Evolutionary conservation across 2,888 invertebrate species (phyloP), one percentile per base, ranked within the genome.

Genomic region (Panopea generosa): DNA sequence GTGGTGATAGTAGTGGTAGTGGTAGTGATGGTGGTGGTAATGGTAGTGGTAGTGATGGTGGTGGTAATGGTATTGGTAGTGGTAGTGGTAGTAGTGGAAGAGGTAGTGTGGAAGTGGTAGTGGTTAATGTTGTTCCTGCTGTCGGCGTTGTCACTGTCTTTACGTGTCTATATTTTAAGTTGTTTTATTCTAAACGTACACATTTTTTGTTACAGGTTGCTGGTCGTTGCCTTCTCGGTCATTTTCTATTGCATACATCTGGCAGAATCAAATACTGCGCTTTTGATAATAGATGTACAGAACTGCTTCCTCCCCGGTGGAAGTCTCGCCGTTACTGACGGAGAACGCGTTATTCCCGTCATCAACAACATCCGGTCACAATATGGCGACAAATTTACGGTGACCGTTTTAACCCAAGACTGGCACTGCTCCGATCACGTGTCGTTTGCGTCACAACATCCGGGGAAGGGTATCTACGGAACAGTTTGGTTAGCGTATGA

Each of bases 401-500:
- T 88, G 80, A 86, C 88, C 7, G 87, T 88, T 9, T 60, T 89
- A 11, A 84, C 88, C 6, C 86, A 89, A 75, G 90, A 91, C 65
- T 91, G 89, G 89, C 91, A 91, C 63, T 89, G 87, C 65, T 33
- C 49, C 2, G 81, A 89, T 71, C 90, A 90, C 77, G 87, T 91
- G 50, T 91, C 91, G 2, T 91, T 91, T 72, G 88, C 89, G 4
- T 86, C 88, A 22, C 83, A 86, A 53, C 88, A 90, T 69, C 45
- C 57, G 1, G 82, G 77, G 0, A 45, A 69, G 0, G 14, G 43
- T 0, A 52, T 68, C 1, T 75, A 55, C 47, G 63, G 81, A 3
- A 18, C 14, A 0, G 74, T 87, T 1, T 40, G 53, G 4, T 79
- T 90, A n/a, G 56, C 59, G 9, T 90, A 90, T 53, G 70, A 79